phyloP scores from a whole-genome alignment of 2,113 vertebrate genomes.

The Notiomystis cincta region DNA sequence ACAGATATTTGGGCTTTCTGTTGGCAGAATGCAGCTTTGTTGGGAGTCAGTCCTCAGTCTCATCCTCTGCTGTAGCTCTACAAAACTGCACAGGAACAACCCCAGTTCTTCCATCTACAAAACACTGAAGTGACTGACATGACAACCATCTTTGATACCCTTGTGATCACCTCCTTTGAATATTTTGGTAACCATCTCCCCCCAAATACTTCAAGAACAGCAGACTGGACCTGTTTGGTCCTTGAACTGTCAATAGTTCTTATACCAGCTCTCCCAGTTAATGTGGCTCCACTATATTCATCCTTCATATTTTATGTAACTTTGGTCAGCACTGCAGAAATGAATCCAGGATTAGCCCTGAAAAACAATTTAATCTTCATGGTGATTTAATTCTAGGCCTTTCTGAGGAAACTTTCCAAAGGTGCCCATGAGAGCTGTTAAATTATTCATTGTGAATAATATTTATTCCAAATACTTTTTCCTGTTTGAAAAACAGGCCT shows the following conservation, averaged over 20 bases:
- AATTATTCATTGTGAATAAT: slow-evolving; percentile 34
- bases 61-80: background rate
- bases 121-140: background rate
- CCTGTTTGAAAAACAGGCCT: background rate
- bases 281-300: background rate
- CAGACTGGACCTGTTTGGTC: background rate
- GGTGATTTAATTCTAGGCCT: background rate
- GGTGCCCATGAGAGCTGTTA: slow-evolving; percentile 3
- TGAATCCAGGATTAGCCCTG: background rate
- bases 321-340: background rate
- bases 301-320: background rate
- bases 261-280: background rate
- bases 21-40: fast-evolving
- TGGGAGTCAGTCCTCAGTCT: background rate
- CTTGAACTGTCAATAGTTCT: background rate
- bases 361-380: slow-evolving; percentile 1
- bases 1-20: background rate
- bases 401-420: slow-evolving; percentile 16
- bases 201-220: background rate
- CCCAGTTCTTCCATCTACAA: background rate
- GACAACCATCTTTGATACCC: background rate
- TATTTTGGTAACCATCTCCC: background rate
- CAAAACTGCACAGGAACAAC: background rate
- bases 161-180: background rate
- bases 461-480: slow-evolving; percentile 20